Conservation (phyloP, 2,888 invertebrate genomes). For the Campopleginae sp. region DNA sequence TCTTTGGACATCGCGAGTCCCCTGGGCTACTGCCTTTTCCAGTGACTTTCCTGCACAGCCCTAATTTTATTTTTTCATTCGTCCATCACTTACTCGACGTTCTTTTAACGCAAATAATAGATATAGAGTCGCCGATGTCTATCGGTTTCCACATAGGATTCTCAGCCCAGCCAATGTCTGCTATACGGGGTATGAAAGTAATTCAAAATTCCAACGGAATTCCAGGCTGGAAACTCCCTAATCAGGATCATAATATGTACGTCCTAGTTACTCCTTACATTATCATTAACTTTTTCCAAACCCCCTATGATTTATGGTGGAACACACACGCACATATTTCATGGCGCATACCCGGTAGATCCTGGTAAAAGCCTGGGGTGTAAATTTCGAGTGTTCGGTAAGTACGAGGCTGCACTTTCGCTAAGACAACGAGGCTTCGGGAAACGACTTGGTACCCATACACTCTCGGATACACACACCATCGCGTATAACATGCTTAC, state of each 20-base stretch:
- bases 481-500: conserved; percentile 34
- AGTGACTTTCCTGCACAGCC: background rate
- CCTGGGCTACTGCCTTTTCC: conserved; percentile 32
- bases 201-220: background rate
- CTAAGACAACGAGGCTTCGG: conserved; percentile 53
- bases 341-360: conserved; percentile 49
- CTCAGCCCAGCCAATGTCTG: background rate
- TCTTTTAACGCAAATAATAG: background rate
- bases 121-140: background rate
- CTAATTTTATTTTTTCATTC: background rate
- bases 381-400: conserved; percentile 58
- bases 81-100: background rate
- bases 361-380: conserved; percentile 50
- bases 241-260: conserved; percentile 7
- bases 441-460: conserved; percentile 25
- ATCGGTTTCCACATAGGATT: background rate
- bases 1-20: conserved; percentile 52
- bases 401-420: conserved; percentile 56
- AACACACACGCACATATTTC: conserved; percentile 35
- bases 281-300: conserved; percentile 32
- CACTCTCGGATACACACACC: background rate
- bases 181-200: background rate
- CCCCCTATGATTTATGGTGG: conserved; percentile 11
- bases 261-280: background rate
- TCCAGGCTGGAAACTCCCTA: background rate